Conservation (phyloP, 2,797 vertebrate species). For the Euthynnus affinis region DNA sequence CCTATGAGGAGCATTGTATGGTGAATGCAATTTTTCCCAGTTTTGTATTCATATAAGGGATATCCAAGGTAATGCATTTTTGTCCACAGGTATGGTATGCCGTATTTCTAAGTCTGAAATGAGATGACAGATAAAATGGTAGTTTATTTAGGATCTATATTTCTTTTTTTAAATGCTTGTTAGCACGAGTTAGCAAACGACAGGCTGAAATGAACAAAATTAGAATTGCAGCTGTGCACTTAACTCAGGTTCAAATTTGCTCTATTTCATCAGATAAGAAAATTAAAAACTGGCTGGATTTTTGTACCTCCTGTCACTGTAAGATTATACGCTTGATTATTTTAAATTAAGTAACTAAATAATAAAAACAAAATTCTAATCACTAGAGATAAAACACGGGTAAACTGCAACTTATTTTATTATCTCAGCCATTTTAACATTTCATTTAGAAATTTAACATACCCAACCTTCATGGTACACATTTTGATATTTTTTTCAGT, state of each 20-base stretch:
- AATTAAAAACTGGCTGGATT: not conserved
- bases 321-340: constrained; percentile 5
- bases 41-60: too few species aligned
- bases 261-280: not conserved
- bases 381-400: not conserved
- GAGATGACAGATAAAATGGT: too few species aligned
- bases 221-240: not conserved
- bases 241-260: not conserved
- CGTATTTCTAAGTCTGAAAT: too few species aligned
- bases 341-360: constrained; percentile 8
- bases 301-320: not conserved
- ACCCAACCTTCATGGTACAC: not conserved
- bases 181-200: too few species aligned
- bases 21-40: too few species aligned
- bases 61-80: too few species aligned
- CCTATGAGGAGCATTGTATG: too few species aligned
- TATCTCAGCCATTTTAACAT: not conserved
- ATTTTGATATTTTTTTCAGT: not conserved
- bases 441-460: not conserved
- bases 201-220: too few species aligned
- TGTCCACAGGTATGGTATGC: too few species aligned
- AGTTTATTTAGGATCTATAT: too few species aligned
- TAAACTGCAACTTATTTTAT: not conserved
- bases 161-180: too few species aligned
- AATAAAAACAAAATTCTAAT: too few species aligned